phyloP scores from a whole-genome alignment of 2,797 vertebrate species.

The Xenops minutus region DNA sequence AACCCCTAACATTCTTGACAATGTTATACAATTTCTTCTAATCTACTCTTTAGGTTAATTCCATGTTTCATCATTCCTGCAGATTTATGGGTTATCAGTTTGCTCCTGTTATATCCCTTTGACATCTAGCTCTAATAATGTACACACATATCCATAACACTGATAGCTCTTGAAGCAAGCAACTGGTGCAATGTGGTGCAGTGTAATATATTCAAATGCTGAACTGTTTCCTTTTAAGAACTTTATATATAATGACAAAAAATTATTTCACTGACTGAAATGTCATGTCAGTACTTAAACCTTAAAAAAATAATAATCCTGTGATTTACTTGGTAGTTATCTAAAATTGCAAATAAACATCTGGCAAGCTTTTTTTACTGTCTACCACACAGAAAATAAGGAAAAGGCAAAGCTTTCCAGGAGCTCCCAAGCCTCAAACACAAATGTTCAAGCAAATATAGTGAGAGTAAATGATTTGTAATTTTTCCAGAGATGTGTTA shows the following conservation, averaged over 20 bases:
- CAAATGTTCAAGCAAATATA: background rate
- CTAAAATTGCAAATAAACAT: background rate
- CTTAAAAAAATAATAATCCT: background rate
- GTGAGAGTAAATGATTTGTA: accelerated
- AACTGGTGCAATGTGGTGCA: background rate
- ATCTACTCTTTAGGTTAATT: background rate
- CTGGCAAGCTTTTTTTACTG: background rate
- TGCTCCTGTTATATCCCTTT: background rate
- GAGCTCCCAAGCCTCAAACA: background rate
- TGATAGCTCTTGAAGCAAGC: background rate
- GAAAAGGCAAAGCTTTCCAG: background rate
- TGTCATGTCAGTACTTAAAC: background rate
- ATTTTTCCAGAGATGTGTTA: background rate
- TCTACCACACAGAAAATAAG: background rate
- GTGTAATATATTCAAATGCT: background rate
- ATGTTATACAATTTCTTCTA: background rate
- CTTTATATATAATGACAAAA: background rate
- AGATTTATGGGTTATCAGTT: background rate
- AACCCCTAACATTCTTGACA: background rate
- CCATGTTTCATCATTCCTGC: background rate
- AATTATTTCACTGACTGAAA: background rate
- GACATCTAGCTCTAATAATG: background rate
- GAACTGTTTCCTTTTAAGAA: background rate
- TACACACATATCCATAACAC: background rate
- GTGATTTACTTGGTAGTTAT: background rate